A percentile compares a stretch with the other conserved stretches of the same genome.
Evolutionary conservation across 2,797 vertebrate species (phyloP).

Genomic region (Tamandua tetradactyla): DNA sequence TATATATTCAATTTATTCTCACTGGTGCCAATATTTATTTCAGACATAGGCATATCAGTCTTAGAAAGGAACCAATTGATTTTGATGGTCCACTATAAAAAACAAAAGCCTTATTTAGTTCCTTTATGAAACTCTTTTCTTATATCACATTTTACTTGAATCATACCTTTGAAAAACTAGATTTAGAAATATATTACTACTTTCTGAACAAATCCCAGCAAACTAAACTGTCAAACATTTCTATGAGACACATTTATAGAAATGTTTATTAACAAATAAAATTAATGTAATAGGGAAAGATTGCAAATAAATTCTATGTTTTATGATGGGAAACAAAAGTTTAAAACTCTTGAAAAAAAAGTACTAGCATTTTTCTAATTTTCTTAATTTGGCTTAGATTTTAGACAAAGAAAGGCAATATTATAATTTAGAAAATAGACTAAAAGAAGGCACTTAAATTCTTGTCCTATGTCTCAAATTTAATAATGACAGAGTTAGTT

Average conservation of each 20-base stretch:
- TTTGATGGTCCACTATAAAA: conserved; percentile 37
- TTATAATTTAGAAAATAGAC: conserved; percentile 15
- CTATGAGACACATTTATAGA: conserved; percentile 1
- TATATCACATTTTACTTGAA: conserved; percentile 37
- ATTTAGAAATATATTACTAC: conserved; percentile 43
- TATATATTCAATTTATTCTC: conserved; percentile 36
- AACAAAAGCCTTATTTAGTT: not conserved
- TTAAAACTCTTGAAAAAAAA: not conserved
- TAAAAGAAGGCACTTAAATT: conserved; percentile 23
- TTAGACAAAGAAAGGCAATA: conserved; percentile 33
- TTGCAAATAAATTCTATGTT: conserved; percentile 32
- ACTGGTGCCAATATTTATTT: conserved; percentile 44
- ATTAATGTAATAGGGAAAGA: conserved; percentile 29
- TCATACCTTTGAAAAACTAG: not conserved
- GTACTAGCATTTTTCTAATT: not conserved
- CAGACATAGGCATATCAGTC: not conserved
- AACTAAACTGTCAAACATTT: conserved; percentile 43
- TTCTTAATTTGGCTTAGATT: conserved; percentile 27
- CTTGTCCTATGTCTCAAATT: not conserved
- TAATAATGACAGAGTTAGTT: not conserved
- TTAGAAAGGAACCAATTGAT: conserved; percentile 24
- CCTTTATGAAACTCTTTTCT: not conserved
- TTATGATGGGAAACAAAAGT: not conserved
- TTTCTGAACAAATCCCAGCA: not conserved
- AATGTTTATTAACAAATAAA: conserved; percentile 7